Evolutionary conservation across 2,797 vertebrate species (phyloP).

Genomic region (Darevskia mixta): DNA sequence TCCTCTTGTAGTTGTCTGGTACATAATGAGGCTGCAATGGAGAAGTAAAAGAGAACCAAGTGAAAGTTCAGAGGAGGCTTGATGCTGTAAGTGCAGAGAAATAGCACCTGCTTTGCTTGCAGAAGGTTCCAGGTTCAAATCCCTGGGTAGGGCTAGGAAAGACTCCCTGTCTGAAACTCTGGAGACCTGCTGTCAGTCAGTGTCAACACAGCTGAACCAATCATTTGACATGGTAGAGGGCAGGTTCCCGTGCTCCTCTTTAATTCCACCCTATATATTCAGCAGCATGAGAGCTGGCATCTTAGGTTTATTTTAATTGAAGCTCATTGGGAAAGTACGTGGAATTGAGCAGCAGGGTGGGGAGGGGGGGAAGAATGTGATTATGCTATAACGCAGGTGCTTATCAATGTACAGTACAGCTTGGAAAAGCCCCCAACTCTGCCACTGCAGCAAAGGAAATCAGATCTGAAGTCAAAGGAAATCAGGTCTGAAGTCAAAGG

Average conservation of each 20-base stretch:
- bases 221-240: background rate
- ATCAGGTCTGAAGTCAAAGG: background rate
- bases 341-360: background rate
- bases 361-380: background rate
- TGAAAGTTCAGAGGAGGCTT: constrained; percentile 2
- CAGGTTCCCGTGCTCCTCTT: background rate
- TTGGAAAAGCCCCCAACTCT: background rate
- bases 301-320: background rate
- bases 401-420: background rate
- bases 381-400: background rate
- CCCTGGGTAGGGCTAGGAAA: too few relatives aligned
- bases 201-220: background rate
- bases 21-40: constrained; percentile 93
- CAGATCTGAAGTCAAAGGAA: background rate
- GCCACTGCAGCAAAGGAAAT: background rate
- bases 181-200: too few relatives aligned
- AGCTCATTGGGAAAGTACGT: too few relatives aligned
- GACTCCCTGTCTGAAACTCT: background rate
- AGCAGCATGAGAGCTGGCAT: background rate
- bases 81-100: background rate
- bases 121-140: background rate
- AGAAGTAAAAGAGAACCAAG: constrained; percentile 27
- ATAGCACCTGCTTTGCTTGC: background rate
- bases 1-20: constrained; percentile 98
- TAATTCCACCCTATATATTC: too few relatives aligned